Evolutionary conservation across 2,797 vertebrate species (phyloP).

Genomic region (Syngnathus acus): DNA sequence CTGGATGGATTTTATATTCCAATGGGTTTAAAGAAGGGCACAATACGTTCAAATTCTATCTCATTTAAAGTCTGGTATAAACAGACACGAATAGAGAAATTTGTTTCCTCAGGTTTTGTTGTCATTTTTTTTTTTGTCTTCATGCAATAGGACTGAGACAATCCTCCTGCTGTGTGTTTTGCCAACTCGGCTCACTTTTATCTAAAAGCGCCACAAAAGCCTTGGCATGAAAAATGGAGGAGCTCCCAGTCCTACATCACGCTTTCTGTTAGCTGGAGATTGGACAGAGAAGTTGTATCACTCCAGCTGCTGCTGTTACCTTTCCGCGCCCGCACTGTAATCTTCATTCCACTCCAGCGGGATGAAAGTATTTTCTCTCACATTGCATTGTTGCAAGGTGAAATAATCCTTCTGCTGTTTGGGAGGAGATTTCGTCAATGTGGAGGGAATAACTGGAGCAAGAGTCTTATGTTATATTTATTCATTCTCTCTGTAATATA

Average conservation of each 20-base stretch:
- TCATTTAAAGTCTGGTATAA: neutral
- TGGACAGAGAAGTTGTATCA: constrained; percentile 44
- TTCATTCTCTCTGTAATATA: constrained; percentile 53
- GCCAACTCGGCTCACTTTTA: constrained; percentile 19
- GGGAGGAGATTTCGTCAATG: constrained; percentile 24
- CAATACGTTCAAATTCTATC: neutral
- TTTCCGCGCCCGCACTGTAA: constrained; percentile 16
- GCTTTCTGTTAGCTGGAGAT: constrained; percentile 46
- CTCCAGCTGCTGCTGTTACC: constrained; percentile 17
- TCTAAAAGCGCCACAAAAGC: constrained; percentile 29
- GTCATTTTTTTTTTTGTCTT: constrained; percentile 5
- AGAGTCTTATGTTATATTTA: constrained; percentile 47
- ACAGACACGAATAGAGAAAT: neutral
- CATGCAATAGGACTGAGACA: constrained; percentile 3
- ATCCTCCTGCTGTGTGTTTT: constrained; percentile 1
- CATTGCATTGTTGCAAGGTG: constrained; percentile 5
- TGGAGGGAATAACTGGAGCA: constrained; percentile 23
- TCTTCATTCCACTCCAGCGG: constrained; percentile 22
- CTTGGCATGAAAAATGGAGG: constrained; percentile 56
- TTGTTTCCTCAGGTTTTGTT: constrained; percentile 7
- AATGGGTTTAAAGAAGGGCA: no score
- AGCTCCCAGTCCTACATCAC: constrained; percentile 40
- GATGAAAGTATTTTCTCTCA: constrained; percentile 5
- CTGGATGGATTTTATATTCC: no score
- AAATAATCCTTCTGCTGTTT: constrained; percentile 14